Evolutionary conservation across 2,797 vertebrate genomes (phyloP).

Genomic region (Leuciscus waleckii): DNA sequence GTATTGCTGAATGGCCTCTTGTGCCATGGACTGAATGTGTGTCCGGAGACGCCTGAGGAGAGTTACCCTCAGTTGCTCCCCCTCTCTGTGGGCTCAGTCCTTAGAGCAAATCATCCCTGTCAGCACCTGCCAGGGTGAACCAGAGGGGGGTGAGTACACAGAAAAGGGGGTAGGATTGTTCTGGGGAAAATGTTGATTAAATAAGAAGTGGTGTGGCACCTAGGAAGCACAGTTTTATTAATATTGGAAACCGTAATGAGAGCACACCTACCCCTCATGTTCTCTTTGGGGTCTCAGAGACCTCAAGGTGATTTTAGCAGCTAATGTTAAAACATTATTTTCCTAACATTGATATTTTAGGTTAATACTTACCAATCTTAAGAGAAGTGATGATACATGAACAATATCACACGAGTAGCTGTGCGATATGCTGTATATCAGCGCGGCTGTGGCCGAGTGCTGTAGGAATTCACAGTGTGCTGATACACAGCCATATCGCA

Average conservation of each 20-base stretch:
- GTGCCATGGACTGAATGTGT: constrained; percentile 76
- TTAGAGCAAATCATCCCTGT: constrained; percentile 31
- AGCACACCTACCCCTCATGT: neutral
- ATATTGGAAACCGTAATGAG: neutral
- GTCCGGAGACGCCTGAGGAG: constrained; percentile 74
- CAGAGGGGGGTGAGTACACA: constrained; percentile 12
- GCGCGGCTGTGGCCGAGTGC: too few relatives aligned
- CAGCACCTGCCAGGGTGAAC: constrained; percentile 25
- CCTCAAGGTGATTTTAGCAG: neutral
- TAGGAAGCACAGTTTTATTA: neutral
- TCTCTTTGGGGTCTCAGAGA: neutral
- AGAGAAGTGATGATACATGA: neutral
- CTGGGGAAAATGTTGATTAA: constrained; percentile 17
- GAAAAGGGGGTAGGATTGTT: neutral
- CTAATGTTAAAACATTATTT: neutral
- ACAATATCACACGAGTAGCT: too few relatives aligned
- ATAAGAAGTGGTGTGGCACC: neutral
- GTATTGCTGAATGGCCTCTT: constrained; percentile 74
- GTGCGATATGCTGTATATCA: too few relatives aligned
- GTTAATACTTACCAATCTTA: neutral
- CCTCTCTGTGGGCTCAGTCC: constrained; percentile 50
- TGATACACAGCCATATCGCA: too few relatives aligned
- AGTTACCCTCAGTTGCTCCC: constrained; percentile 73
- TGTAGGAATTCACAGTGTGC: too few relatives aligned
- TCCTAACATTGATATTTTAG: neutral